Conservation (phyloP, 2,888 invertebrate genomes). For the Polydrusus tereticollis region DNA sequence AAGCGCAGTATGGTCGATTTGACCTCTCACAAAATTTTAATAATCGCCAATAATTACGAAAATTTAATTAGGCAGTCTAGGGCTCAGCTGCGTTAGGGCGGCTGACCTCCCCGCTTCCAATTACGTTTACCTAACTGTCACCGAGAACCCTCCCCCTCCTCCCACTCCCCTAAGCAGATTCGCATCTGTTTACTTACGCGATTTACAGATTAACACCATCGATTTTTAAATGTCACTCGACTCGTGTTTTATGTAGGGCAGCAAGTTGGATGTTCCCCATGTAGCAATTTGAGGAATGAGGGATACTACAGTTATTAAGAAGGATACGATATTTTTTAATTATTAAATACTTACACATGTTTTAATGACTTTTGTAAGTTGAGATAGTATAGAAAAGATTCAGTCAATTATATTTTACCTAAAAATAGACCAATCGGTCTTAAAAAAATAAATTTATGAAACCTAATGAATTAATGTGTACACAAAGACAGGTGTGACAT, state of each 20-base stretch:
- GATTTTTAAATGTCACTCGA: slow-evolving; percentile 48
- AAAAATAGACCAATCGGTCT: background rate
- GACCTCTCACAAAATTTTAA: slow-evolving; percentile 19
- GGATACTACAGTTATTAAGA: slow-evolving; percentile 1
- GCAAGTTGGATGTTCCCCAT: slow-evolving; percentile 3
- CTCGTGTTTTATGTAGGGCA: slow-evolving; percentile 39
- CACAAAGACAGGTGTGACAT: slow-evolving; percentile 41
- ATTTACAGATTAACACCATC: slow-evolving; percentile 50
- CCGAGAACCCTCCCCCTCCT: slow-evolving; percentile 24
- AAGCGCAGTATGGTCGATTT: too few relatives aligned
- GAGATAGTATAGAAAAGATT: too few relatives aligned
- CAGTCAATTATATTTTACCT: background rate
- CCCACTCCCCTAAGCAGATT: slow-evolving; percentile 45
- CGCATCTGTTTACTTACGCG: slow-evolving; percentile 56
- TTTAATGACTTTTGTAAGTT: too few relatives aligned
- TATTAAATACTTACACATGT: too few relatives aligned
- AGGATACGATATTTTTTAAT: background rate
- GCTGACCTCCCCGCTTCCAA: slow-evolving; percentile 46
- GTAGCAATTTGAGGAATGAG: slow-evolving; percentile 7
- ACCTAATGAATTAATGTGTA: slow-evolving; percentile 14
- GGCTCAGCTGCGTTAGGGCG: slow-evolving; percentile 46
- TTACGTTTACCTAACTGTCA: slow-evolving; percentile 50
- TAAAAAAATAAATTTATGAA: slow-evolving; percentile 6
- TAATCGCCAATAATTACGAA: slow-evolving; percentile 46
- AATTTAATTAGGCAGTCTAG: slow-evolving; percentile 57